Evolutionary conservation across 2,113 vertebrate species (phyloP).

Genomic region (Oncorhynchus kisutch): DNA sequence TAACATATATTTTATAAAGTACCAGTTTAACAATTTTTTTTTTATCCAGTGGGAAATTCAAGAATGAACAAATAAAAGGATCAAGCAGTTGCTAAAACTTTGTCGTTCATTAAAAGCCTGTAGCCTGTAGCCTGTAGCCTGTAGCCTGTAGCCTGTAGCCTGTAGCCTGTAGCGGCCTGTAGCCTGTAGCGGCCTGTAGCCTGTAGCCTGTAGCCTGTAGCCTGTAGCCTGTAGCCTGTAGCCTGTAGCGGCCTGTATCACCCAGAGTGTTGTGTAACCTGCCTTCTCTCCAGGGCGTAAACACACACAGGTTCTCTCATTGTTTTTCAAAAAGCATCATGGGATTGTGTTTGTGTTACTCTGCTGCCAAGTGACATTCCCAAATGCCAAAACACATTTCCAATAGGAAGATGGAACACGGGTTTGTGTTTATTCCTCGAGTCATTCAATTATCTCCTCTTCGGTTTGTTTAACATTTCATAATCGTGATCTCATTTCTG

Average conservation of each 20-base stretch:
- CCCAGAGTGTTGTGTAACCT: slow-evolving; percentile 8
- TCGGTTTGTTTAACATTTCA: slow-evolving; percentile 71
- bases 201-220: too few relatives aligned
- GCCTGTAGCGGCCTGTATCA: slow-evolving; percentile 22
- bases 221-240: too few relatives aligned
- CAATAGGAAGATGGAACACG: slow-evolving; percentile 54
- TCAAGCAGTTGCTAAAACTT: slow-evolving; percentile 33
- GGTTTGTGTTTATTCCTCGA: slow-evolving; percentile 66
- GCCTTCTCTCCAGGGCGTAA: slow-evolving; percentile 41
- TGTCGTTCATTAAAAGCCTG: slow-evolving; percentile 22
- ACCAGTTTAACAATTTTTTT: background rate
- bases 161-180: too few relatives aligned
- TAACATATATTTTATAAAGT: slow-evolving; percentile 26
- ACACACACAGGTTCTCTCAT: slow-evolving; percentile 30
- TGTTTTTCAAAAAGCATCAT: background rate
- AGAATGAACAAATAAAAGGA: slow-evolving; percentile 35
- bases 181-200: too few relatives aligned
- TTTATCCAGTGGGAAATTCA: slow-evolving; percentile 6
- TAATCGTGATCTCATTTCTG: slow-evolving; percentile 63
- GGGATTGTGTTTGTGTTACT: slow-evolving; percentile 42
- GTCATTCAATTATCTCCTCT: slow-evolving; percentile 68
- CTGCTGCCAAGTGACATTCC: slow-evolving; percentile 41
- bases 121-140: too few relatives aligned
- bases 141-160: too few relatives aligned
- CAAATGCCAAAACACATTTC: slow-evolving; percentile 63